Evolutionary conservation across 2,113 vertebrate species (phyloP), one percentile per base, ranked within the genome.

Genomic region (Platysternon megacephalum): DNA sequence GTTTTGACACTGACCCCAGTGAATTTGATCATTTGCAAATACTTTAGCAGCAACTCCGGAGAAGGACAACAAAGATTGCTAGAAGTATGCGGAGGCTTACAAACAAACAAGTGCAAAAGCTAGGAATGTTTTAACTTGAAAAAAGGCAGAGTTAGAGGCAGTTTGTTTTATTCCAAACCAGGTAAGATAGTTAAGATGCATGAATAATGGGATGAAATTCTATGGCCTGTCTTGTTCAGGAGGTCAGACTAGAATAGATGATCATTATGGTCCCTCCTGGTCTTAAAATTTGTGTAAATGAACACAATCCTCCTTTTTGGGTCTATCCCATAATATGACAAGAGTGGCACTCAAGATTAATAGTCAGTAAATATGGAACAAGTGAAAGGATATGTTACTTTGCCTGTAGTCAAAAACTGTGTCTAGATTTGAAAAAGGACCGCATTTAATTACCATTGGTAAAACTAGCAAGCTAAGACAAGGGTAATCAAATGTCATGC

Each of bases 341-440:
- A 35, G 91, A 94, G 61, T 51, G 53, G 8, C 89, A 42, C 5
- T 95, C 35, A 89, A 82, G 93, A 90, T 87, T 86, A 91, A 11
- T 84, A 93, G n/a, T 21, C 44, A 29, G 76, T 17, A 88, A 81
- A 84, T 55, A 53, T 0, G 19, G 28, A 95, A 46, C 7, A 53
- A 90, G 83, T 48, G 65, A 86, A 80, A 12, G 2, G 6, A 44
- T 53, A 2, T 58, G 55, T 51, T 56, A 7, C 32, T 93, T 86
- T 53, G 53, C 2, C 0, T 26, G 11, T 26, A 39, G 48, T 76
- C 53, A 61, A 79, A 76, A 19, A 3, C 32, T 22, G 8, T 6
- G 12, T 82, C 46, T 1, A 1, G 51, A 29, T 21, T 24, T 52
- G 51, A 58, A 81, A 93, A 92, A 22, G 14, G 89, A 6, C 6